A percentile compares a stretch with the other conserved stretches of the same genome.
Evolutionary conservation across 2,888 invertebrate species (phyloP).

Genomic region (Campaea margaritaria): DNA sequence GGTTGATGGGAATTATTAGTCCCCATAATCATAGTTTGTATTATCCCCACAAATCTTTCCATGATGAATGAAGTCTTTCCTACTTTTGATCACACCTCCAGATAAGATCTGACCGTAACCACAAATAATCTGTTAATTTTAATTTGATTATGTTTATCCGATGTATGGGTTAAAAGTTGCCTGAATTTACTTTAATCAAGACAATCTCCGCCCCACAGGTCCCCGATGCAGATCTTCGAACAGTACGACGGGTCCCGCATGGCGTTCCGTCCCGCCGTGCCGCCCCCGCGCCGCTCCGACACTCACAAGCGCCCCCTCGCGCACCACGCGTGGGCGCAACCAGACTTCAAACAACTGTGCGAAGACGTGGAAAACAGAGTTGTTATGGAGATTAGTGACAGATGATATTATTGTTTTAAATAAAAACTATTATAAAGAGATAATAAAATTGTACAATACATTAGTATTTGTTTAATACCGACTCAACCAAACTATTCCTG

Average conservation of each 20-base stretch:
- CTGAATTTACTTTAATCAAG: too few relatives aligned
- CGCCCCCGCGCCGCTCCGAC: conserved; percentile 74
- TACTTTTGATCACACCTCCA: too few relatives aligned
- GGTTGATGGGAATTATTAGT: too few relatives aligned
- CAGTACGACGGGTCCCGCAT: conserved; percentile 89
- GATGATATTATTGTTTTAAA: conserved; percentile 22
- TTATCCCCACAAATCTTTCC: too few relatives aligned
- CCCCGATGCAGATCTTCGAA: conserved; percentile 86
- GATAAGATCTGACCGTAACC: background rate
- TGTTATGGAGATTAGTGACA: conserved; percentile 45
- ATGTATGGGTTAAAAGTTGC: too few relatives aligned
- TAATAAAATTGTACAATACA: too few relatives aligned
- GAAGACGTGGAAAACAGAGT: conserved; percentile 61
- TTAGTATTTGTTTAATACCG: too few relatives aligned
- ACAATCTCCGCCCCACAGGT: conserved; percentile 66
- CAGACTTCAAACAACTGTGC: conserved; percentile 74
- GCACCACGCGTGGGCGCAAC: conserved; percentile 73
- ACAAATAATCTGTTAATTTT: too few relatives aligned
- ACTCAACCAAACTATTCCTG: too few relatives aligned
- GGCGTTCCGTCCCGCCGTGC: conserved; percentile 90
- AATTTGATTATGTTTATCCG: too few relatives aligned
- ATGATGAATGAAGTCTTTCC: too few relatives aligned
- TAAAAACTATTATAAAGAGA: too few relatives aligned
- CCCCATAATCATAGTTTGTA: conserved; percentile 2
- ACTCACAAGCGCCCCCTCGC: conserved; percentile 3